Base-by-base conservation (phyloP, 2,888 invertebrate species). In the Macrophya alboannulata region DNA sequence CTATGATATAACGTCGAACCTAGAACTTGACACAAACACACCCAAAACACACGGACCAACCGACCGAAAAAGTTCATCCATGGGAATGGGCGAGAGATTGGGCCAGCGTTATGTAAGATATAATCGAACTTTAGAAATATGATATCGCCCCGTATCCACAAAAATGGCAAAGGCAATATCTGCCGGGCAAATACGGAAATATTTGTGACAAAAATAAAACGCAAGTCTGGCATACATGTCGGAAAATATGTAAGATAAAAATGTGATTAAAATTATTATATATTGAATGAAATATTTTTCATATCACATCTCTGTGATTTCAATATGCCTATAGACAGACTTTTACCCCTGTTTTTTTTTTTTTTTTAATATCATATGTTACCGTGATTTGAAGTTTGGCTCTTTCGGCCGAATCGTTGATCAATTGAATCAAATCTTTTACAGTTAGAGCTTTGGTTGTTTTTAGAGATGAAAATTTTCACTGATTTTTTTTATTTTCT, bases 51-150 rank as follows among this genome's bases (percentile, higher is more conserved):
- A 8, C 15, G 81, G 43, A 81, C 62, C 81, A 43, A 40, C 81
- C 40, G 43, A 21, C n/a, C 43, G 81, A 40, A 81, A 81, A 81
- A 81, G 43, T 62, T 81, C 81, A 62, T 81, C 81, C 21, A 40
- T 31, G 31, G 55, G 37, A 31, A 51, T 21, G 40, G 62, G 43
- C 43, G 12, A n/a, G 17, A 40, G 31, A 43, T 21, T 15, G 62
- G 21, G 37, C 37, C 21, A 62, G 43, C 43, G 81, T 51, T 55
- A 31, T 77, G n/a, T 77, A 77, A 55, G 37, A n/a, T 17, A 62
- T 81, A 81, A 81, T 17, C 43, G 10, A 81, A 45, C 43, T 40
- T 81, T n/a, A 62, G 81, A 81, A 51, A 81, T 81, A 43, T 81
- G 59, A 62, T 62, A 62, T 62, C 81, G 21, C n/a, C n/a, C n/a